Evolutionary conservation across 2,888 invertebrate species (phyloP).

Genomic region (Mimumesa dahlbomi): DNA sequence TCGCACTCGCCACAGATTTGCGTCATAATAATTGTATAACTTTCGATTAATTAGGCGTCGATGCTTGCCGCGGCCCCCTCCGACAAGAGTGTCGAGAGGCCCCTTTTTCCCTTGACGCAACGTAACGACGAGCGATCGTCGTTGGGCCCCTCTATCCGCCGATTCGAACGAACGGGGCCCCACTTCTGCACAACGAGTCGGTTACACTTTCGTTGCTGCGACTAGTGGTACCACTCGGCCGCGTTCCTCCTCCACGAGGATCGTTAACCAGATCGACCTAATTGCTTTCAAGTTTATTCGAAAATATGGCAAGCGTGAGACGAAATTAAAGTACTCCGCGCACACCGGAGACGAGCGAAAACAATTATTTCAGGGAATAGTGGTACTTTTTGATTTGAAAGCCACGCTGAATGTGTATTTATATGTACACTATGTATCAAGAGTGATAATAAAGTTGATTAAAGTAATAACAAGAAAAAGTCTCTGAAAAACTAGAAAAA

Average conservation of each 20-base stretch:
- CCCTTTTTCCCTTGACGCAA: constrained; percentile 30
- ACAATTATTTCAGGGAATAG: too few species aligned
- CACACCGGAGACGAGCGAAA: not conserved
- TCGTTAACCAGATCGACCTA: constrained; percentile 49
- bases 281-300: constrained; percentile 46
- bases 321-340: not conserved
- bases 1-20: constrained; percentile 53
- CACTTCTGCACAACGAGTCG: constrained; percentile 63
- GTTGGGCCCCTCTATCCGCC: constrained; percentile 23
- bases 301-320: constrained; percentile 46
- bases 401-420: too few species aligned
- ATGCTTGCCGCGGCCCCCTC: constrained; percentile 16
- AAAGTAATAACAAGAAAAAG: too few species aligned
- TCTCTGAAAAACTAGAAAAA: too few species aligned
- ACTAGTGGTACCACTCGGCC: constrained; percentile 73
- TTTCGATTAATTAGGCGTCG: constrained; percentile 65
- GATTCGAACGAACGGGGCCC: constrained; percentile 40
- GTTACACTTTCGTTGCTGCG: constrained; percentile 77
- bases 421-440: too few species aligned
- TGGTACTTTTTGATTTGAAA: too few species aligned
- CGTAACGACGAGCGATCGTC: constrained; percentile 27
- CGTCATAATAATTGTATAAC: constrained; percentile 62
- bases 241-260: constrained; percentile 49
- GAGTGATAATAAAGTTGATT: too few species aligned
- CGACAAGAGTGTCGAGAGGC: constrained; percentile 2